Base-by-base conservation (phyloP, 2,113 vertebrate genomes). In the Aspiorhynchus laticeps region DNA sequence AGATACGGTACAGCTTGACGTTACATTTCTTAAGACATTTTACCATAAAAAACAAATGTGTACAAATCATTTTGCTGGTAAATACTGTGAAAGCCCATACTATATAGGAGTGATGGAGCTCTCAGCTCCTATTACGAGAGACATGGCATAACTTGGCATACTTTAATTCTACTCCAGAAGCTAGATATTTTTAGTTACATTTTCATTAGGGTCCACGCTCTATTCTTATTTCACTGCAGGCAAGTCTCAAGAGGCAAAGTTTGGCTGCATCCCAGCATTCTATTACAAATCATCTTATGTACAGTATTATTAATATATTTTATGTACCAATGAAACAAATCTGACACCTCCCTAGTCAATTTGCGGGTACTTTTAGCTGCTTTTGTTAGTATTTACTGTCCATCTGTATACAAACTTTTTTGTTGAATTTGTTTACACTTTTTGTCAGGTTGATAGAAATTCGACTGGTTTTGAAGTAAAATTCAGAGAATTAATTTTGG, bases 151-250 rank as follows among this genome's bases (percentile, higher is more conserved):
- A 74, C 46, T 74, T 51, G 33, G 31, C 69, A 26, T 84, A 74
- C 46, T 84, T 84, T 33, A 84, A 56, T 84, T 73, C 82, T 26
- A 41, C 48, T 74, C 67, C 11, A 48, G 11, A 31, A 53, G 48
- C 67, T 48, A 7, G 26, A 74, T 84, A 84, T 74, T 74, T 84
- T 74, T 74, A 84, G 82, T 48, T 84, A 41, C 67, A 56, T 82
- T 87, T 81, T 82, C 78, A 87, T 81, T 80, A 80, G 77, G 3
- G 14, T 26, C 85, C 43, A 21, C 15, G 12, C 15, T 87, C 78
- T 82, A 33, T 87, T 87, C 67, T 71, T 69, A 43, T 73, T 65
- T 76, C 75, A 14, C 28, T 51, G 63, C 74, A 51, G 74, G 24
- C 74, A 56, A 7, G 48, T 26, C 75, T 74, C 48, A 53, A 63